A percentile compares a stretch with the other conserved stretches of the same genome.
Evolutionary conservation across 2,797 vertebrate genomes (phyloP).

Genomic region (Myotis vivesi): DNA sequence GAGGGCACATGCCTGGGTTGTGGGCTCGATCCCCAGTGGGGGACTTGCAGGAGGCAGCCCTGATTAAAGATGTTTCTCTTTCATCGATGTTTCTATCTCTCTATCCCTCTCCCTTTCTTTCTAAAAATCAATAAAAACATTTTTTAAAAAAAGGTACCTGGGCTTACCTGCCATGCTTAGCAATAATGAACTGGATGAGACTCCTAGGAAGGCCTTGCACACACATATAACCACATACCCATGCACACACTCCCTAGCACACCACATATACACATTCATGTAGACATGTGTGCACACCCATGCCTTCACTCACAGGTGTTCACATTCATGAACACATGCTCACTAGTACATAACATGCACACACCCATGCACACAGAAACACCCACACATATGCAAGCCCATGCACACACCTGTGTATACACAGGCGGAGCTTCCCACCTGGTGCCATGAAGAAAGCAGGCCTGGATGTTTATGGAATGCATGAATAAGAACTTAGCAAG

Average conservation of each 20-base stretch:
- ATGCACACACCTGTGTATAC: not conserved
- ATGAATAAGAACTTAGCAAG: not conserved
- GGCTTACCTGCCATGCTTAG: not conserved
- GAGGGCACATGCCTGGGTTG: too few relatives aligned
- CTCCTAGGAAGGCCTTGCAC: not conserved
- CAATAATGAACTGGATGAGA: not conserved
- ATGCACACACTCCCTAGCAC: not conserved
- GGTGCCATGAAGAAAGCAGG: not conserved
- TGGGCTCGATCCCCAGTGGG: too few relatives aligned
- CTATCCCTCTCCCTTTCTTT: too few relatives aligned
- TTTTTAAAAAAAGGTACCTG: not conserved
- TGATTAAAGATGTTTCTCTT: too few relatives aligned
- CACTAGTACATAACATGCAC: not conserved
- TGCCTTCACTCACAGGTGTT: not conserved
- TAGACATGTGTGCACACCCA: not conserved
- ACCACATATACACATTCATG: not conserved
- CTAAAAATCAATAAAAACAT: too few relatives aligned
- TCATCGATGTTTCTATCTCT: too few relatives aligned
- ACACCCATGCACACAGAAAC: not conserved
- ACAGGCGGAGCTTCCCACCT: not conserved
- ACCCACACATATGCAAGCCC: too few relatives aligned
- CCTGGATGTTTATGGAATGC: not conserved
- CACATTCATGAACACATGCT: not conserved
- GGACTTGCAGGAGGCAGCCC: too few relatives aligned
- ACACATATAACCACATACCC: not conserved